phyloP scores from a whole-genome alignment of 2,888 invertebrate genomes.

The Hirtodrosophila trivittata region DNA sequence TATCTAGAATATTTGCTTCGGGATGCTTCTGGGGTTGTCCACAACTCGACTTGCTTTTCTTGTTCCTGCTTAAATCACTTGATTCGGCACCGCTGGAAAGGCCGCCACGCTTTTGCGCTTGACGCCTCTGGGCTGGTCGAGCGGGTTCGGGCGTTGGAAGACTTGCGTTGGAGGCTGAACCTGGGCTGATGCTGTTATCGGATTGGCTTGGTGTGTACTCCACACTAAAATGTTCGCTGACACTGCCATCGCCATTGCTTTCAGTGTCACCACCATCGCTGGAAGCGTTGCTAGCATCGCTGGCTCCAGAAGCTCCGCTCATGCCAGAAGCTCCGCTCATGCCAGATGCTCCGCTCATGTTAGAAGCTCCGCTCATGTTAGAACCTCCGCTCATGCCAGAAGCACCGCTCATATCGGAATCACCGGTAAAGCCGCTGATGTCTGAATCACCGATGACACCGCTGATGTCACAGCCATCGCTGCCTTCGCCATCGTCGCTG shows the following conservation, averaged over 20 bases:
- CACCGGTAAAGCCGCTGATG: constrained; percentile 1
- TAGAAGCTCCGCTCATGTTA: not conserved
- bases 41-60: not conserved
- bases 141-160: constrained; percentile 1
- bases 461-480: not conserved
- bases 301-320: not conserved
- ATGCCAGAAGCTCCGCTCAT: not conserved
- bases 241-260: too few species aligned
- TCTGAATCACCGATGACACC: too few species aligned
- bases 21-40: too few species aligned
- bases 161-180: not conserved
- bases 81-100: not conserved
- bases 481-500: not conserved
- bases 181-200: constrained; percentile 1
- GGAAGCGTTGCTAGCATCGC: constrained; percentile 20
- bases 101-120: not conserved
- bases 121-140: not conserved
- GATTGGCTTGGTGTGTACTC: constrained; percentile 35
- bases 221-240: constrained; percentile 28
- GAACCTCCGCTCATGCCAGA: not conserved
- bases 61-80: constrained; percentile 11
- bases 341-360: not conserved
- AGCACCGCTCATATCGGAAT: constrained; percentile 36
- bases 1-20: too few species aligned
- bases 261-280: constrained; percentile 19